Conservation (phyloP, 2,888 invertebrate species). For the Ophioninae sp. region DNA sequence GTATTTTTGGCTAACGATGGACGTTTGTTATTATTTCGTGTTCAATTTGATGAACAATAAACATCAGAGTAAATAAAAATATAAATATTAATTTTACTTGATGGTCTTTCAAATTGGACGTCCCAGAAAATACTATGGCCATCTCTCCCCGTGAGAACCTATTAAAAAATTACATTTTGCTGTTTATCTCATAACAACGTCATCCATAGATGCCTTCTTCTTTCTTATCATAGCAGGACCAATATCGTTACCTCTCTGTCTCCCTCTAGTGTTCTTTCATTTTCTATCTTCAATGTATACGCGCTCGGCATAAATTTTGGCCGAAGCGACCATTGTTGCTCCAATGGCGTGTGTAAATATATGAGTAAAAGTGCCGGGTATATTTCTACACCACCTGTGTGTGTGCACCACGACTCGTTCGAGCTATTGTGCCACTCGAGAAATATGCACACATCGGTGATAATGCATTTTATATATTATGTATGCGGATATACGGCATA, state of each 20-base stretch:
- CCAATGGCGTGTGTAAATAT: conserved; percentile 11
- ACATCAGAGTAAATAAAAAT: no score
- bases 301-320: conserved; percentile 35
- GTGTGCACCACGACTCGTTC: conserved; percentile 18
- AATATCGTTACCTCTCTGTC: conserved; percentile 8
- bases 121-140: no score
- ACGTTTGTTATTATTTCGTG: conserved; percentile 27
- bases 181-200: no score
- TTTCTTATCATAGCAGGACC: no score
- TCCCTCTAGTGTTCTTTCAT: conserved; percentile 16
- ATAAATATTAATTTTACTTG: no score
- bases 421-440: conserved; percentile 28
- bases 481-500: conserved; percentile 44
- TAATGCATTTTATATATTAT: conserved; percentile 59
- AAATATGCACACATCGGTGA: conserved; percentile 51
- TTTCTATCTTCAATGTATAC: conserved; percentile 9
- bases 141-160: no score
- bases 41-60: background rate
- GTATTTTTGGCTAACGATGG: conserved; percentile 1
- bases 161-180: no score
- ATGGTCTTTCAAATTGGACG: no score
- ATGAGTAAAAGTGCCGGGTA: background rate
- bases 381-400: background rate
- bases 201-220: no score
- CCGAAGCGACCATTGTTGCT: conserved; percentile 17